Evolutionary conservation across 2,113 vertebrate genomes (phyloP).

Genomic region (Pelvicachromis taeniatus): DNA sequence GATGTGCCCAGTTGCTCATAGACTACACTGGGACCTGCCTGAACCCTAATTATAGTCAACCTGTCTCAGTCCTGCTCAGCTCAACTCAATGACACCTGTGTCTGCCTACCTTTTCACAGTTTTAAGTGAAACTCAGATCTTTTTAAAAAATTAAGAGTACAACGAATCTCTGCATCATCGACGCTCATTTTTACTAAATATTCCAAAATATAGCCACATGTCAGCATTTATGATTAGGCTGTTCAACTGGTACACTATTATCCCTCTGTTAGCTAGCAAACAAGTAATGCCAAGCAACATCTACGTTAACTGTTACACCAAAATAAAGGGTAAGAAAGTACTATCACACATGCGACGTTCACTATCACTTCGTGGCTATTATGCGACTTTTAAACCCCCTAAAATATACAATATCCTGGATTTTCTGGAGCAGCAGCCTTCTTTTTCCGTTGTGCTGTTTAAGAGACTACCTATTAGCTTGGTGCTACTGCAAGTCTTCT

Average conservation of each 20-base stretch:
- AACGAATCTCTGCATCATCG: not conserved
- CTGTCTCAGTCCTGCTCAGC: not conserved
- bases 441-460: not conserved
- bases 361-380: not conserved
- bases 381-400: not conserved
- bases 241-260: not conserved
- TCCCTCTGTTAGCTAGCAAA: not conserved
- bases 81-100: not conserved
- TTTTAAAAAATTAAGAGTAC: not conserved
- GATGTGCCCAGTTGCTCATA: not conserved
- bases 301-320: not conserved
- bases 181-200: not conserved
- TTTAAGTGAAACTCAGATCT: not conserved
- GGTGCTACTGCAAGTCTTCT: not conserved
- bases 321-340: not conserved
- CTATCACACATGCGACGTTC: not conserved
- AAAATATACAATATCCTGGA: not conserved
- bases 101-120: not conserved
- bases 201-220: not conserved
- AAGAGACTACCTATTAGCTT: not conserved
- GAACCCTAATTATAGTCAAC: conserved; percentile 23
- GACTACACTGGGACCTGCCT: conserved; percentile 7
- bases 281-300: not conserved
- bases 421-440: not conserved
- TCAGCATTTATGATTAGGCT: not conserved